phyloP scores from a whole-genome alignment of 2,113 vertebrate species.

The Alouatta palliata region DNA sequence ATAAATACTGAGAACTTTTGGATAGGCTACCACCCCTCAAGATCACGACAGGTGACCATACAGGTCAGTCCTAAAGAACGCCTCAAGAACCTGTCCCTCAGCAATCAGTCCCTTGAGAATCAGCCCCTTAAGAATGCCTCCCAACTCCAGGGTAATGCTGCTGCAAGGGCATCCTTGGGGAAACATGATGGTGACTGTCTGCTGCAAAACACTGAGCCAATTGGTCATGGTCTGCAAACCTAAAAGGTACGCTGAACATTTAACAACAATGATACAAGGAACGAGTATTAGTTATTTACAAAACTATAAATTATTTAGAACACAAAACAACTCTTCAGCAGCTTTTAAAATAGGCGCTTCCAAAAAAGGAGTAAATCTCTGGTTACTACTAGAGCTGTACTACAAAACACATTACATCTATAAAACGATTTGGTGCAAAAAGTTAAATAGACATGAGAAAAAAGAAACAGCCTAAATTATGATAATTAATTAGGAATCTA shows the following conservation, averaged over 20 bases:
- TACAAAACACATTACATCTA: neutral
- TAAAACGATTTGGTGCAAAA: conserved; percentile 22
- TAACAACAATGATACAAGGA: neutral
- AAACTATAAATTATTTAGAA: conserved; percentile 15
- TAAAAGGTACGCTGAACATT: neutral
- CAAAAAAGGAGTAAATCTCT: conserved; percentile 42
- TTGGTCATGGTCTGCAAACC: neutral
- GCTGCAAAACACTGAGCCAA: neutral
- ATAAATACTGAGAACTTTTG: neutral
- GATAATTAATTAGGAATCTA: conserved; percentile 22
- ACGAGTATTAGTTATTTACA: neutral
- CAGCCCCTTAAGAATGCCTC: neutral
- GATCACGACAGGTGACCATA: neutral
- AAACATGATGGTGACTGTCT: neutral
- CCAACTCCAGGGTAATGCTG: neutral
- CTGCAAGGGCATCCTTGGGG: neutral
- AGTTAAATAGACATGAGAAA: neutral
- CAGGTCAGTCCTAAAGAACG: neutral
- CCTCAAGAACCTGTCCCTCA: neutral
- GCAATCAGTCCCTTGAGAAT: neutral
- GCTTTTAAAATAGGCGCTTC: conserved; percentile 33
- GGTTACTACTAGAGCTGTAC: neutral
- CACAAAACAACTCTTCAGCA: neutral
- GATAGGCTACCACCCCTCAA: neutral
- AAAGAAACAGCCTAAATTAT: neutral